Percentiles rank a stretch among this genome's conserved stretches.
These are phyloP conservation scores for Silvanus unidentatus DNA, from an alignment of 2,888 invertebrate species.

Conservation along the genomic window DNA sequence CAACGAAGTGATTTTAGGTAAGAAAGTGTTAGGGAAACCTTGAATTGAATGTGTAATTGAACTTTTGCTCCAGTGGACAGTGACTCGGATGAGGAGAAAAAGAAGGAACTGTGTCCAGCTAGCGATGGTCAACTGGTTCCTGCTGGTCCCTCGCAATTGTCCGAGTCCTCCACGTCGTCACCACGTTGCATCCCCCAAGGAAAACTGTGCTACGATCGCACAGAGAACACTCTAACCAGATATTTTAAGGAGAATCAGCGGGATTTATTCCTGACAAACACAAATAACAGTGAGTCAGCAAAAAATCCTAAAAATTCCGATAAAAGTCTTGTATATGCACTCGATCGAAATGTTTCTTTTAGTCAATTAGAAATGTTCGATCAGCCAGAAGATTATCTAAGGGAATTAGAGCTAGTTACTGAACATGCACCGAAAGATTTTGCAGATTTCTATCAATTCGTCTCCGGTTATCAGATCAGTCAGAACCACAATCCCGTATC, in stretches of 20 bases:
- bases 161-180: too few species aligned
- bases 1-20: too few species aligned
- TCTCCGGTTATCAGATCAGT: conserved; percentile 35
- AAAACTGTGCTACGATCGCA: conserved; percentile 27
- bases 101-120: too few species aligned
- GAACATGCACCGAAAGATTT: conserved; percentile 27
- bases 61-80: too few species aligned
- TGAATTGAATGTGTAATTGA: too few species aligned
- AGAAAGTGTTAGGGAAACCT: too few species aligned
- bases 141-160: too few species aligned
- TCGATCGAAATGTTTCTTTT: conserved; percentile 23
- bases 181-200: conserved; percentile 30
- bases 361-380: conserved; percentile 23
- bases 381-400: conserved; percentile 29
- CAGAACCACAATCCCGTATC: conserved; percentile 31
- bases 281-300: conserved; percentile 11
- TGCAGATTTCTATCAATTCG: conserved; percentile 31
- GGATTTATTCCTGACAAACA: conserved; percentile 24
- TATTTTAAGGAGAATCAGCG: conserved; percentile 30
- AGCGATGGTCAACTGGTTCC: too few species aligned
- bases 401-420: conserved; percentile 28
- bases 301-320: conserved; percentile 11
- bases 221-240: conserved; percentile 24
- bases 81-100: too few species aligned
- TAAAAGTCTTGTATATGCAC: conserved; percentile 20